Percentiles rank a stretch among this genome's conserved stretches.
These are phyloP conservation scores for Synergus itoensis DNA, from an alignment of 2,888 invertebrate species.

Conservation along the genomic window DNA sequence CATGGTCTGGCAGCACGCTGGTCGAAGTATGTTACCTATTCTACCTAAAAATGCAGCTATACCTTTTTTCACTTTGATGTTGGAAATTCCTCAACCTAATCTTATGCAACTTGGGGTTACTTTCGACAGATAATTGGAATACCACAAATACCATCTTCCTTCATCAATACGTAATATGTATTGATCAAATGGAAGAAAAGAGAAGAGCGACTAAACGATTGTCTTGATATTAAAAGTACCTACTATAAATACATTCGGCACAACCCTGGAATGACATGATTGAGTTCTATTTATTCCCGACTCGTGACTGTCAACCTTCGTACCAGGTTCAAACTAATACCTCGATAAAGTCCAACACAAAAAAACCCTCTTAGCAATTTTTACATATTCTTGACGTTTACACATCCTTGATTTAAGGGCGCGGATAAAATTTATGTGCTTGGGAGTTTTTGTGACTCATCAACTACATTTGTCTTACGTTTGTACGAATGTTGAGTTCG, in stretches of 20 bases:
- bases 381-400: constrained; percentile 9
- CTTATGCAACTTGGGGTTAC: not conserved
- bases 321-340: constrained; percentile 30
- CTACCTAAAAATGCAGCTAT: constrained; percentile 20
- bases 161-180: not conserved
- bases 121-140: not conserved
- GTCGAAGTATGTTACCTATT: constrained; percentile 16
- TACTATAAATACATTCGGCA: not conserved
- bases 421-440: not conserved
- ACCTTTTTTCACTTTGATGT: not conserved
- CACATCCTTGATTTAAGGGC: not conserved
- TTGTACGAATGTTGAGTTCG: constrained; percentile 14
- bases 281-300: constrained; percentile 23
- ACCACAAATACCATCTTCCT: not conserved
- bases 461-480: constrained; percentile 6
- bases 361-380: not conserved
- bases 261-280: constrained; percentile 30
- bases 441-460: constrained; percentile 10
- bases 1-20: not conserved
- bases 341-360: not conserved
- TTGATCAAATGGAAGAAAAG: not conserved
- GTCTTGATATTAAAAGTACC: not conserved
- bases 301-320: constrained; percentile 30
- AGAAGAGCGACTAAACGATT: not conserved
- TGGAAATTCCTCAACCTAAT: constrained; percentile 1